Evolutionary conservation across 2,888 invertebrate genomes (phyloP).

Genomic region (Psococerastis gibbosa): DNA sequence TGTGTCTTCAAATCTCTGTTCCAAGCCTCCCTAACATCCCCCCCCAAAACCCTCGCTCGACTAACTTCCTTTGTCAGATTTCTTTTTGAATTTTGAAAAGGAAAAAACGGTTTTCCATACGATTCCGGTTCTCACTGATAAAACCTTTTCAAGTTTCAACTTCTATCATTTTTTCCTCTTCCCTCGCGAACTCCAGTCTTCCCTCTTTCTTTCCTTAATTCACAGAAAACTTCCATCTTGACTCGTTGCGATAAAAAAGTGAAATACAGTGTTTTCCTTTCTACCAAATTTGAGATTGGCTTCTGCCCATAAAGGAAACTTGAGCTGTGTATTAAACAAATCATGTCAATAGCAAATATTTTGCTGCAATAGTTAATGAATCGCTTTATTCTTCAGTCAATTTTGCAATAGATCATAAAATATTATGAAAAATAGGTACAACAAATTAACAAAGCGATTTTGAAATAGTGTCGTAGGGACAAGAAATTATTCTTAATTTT

Average conservation of each 20-base stretch:
- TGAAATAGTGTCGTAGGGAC: too few species aligned
- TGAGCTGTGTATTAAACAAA: too few species aligned
- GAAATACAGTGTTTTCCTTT: conserved; percentile 6
- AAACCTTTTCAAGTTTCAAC: conserved; percentile 6
- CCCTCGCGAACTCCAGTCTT: not conserved
- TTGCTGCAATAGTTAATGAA: too few species aligned
- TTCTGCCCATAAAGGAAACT: too few species aligned
- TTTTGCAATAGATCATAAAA: too few species aligned
- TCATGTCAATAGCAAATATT: too few species aligned
- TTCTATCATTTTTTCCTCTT: not conserved
- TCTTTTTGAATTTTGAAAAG: conserved; percentile 9
- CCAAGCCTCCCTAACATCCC: not conserved
- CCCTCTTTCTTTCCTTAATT: conserved; percentile 6
- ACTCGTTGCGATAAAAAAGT: not conserved
- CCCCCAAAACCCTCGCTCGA: conserved; percentile 1
- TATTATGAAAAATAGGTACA: too few species aligned
- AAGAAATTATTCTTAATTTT: too few species aligned
- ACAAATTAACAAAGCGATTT: too few species aligned
- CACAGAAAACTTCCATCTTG: conserved; percentile 10
- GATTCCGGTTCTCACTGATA: conserved; percentile 6
- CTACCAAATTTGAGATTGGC: not conserved
- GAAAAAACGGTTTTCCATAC: conserved; percentile 11
- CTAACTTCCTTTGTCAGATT: conserved; percentile 11
- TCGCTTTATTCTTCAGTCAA: too few species aligned
- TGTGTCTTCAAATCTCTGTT: conserved; percentile 10